phyloP scores from a whole-genome alignment of 2,797 vertebrate genomes.

The Trachurus trachurus region DNA sequence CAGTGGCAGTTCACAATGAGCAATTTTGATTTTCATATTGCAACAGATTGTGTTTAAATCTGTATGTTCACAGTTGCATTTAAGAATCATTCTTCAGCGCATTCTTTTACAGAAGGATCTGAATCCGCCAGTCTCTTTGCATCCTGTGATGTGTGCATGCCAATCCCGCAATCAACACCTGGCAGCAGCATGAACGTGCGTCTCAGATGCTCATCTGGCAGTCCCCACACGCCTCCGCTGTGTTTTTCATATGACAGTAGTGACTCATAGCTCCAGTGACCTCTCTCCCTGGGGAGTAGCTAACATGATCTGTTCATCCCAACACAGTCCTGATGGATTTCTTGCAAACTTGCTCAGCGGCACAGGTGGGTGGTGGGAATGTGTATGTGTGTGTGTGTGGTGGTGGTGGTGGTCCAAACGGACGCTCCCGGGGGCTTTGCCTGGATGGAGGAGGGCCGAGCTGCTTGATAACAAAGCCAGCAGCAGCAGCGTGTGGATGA shows the following conservation, averaged over 20 bases:
- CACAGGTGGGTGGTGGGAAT: slow-evolving; percentile 47
- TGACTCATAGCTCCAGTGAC: slow-evolving; percentile 65
- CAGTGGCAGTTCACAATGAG: neutral
- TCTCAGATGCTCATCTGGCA: slow-evolving; percentile 57
- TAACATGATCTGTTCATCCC: slow-evolving; percentile 65
- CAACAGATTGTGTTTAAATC: neutral
- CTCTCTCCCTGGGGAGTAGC: slow-evolving; percentile 40
- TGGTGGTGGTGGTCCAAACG: slow-evolving; percentile 13
- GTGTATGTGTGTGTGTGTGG: neutral
- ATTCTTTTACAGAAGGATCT: slow-evolving; percentile 1
- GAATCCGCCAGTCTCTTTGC: slow-evolving; percentile 9
- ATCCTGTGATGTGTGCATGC: slow-evolving; percentile 32
- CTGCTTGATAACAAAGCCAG: slow-evolving; percentile 61
- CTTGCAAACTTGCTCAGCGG: slow-evolving; percentile 46
- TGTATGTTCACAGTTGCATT: neutral
- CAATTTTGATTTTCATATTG: neutral
- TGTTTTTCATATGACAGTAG: slow-evolving; percentile 63
- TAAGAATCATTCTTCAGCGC: neutral
- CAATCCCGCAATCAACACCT: slow-evolving; percentile 53
- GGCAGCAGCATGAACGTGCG: slow-evolving; percentile 36
- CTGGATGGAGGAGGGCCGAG: slow-evolving; percentile 25
- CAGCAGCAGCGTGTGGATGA: slow-evolving; percentile 28
- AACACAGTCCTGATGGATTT: slow-evolving; percentile 61
- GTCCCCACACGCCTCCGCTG: slow-evolving; percentile 47
- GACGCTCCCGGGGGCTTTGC: slow-evolving; percentile 23